Evolutionary conservation across 2,888 invertebrate species (phyloP).

Genomic region (Lepidochitona cinerea): DNA sequence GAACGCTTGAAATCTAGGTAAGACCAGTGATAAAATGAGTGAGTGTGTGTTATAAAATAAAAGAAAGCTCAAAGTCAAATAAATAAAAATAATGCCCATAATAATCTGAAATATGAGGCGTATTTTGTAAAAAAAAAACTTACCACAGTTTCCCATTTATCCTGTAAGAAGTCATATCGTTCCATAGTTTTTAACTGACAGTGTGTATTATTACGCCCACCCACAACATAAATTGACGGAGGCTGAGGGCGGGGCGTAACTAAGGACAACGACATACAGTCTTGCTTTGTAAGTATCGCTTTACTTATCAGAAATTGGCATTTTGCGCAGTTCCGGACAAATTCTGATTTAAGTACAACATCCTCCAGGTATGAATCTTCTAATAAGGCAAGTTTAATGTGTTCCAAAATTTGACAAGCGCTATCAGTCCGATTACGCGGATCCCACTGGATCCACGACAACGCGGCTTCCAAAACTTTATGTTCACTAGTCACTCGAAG

Average conservation of each 20-base stretch:
- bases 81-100: no score
- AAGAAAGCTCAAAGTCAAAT: no score
- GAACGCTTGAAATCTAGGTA: no score
- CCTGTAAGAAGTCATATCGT: conserved; percentile 63
- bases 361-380: conserved; percentile 61
- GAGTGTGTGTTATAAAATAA: no score
- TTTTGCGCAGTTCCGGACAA: conserved; percentile 62
- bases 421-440: conserved; percentile 38
- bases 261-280: conserved; percentile 50
- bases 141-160: conserved; percentile 66
- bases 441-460: conserved; percentile 62
- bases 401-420: conserved; percentile 59
- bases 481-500: conserved; percentile 61
- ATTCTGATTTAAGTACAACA: conserved; percentile 60
- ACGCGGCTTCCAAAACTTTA: conserved; percentile 63
- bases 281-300: conserved; percentile 58
- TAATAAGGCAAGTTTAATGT: conserved; percentile 61
- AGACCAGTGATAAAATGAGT: no score
- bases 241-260: conserved; percentile 61
- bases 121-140: no score
- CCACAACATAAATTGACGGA: conserved; percentile 66
- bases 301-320: conserved; percentile 64
- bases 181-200: conserved; percentile 67
- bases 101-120: no score
- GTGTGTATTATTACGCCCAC: conserved; percentile 63